Evolutionary conservation across 2,797 vertebrate genomes (phyloP).

Genomic region (Tenualosa ilisha): DNA sequence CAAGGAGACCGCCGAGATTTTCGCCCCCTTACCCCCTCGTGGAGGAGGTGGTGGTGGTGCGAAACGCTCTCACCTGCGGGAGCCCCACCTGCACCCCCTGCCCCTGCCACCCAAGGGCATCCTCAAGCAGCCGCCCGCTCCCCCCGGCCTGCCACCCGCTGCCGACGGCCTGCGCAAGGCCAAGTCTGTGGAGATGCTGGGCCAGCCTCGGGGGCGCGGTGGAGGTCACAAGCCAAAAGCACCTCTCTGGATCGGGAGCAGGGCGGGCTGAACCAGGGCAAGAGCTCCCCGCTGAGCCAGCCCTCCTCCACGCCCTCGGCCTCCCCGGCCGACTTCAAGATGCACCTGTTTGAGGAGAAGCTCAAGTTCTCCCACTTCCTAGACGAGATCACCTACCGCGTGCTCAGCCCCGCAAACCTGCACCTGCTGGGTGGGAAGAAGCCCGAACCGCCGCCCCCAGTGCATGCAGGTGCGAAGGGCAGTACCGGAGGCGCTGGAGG

Average conservation of each 20-base stretch:
- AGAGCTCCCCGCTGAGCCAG: slow-evolving; percentile 28
- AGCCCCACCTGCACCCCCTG: slow-evolving; percentile 34
- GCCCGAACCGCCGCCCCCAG: not conserved
- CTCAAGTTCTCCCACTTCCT: slow-evolving; percentile 84
- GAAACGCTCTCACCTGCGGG: not conserved
- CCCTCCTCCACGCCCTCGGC: slow-evolving; percentile 25
- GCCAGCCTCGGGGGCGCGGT: not conserved
- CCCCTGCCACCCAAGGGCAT: slow-evolving; percentile 66
- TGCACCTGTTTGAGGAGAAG: slow-evolving; percentile 75
- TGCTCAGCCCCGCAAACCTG: slow-evolving; percentile 77
- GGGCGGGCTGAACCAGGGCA: not conserved
- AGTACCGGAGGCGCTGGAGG: not conserved
- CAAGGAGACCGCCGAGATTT: slow-evolving; percentile 72
- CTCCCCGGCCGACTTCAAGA: slow-evolving; percentile 56
- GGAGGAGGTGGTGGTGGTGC: not conserved
- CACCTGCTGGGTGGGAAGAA: slow-evolving; percentile 52
- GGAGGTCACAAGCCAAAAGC: slow-evolving; percentile 33
- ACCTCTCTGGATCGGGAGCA: slow-evolving; percentile 50
- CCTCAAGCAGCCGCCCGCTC: slow-evolving; percentile 73
- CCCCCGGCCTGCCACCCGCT: slow-evolving; percentile 43
- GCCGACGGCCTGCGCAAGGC: slow-evolving; percentile 73
- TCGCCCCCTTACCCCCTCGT: slow-evolving; percentile 47
- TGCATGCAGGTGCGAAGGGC: not conserved
- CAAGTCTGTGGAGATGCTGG: slow-evolving; percentile 71
- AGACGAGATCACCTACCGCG: slow-evolving; percentile 81